A percentile compares a stretch with the other conserved stretches of the same genome.
Evolutionary conservation across 2,888 invertebrate species (phyloP).

Genomic region (Lacanobia wlatinum): DNA sequence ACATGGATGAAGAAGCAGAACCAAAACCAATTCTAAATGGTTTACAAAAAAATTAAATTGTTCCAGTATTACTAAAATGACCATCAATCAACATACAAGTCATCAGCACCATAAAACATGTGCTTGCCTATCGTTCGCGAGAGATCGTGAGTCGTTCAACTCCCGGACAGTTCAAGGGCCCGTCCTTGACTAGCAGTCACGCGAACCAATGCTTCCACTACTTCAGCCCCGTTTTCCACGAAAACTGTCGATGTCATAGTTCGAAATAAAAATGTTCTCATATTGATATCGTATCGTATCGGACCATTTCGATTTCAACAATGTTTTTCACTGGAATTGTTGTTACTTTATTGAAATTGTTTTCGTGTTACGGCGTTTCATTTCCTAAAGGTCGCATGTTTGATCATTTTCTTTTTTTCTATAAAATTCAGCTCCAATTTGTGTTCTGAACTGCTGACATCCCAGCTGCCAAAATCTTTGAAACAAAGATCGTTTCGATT

Average conservation of each 20-base stretch:
- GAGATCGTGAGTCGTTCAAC: slow-evolving; percentile 67
- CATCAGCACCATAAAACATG: slow-evolving; percentile 34
- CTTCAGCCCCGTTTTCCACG: slow-evolving; percentile 68
- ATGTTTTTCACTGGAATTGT: slow-evolving; percentile 41
- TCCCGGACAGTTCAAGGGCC: slow-evolving; percentile 72
- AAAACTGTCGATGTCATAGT: slow-evolving; percentile 66
- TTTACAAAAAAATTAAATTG: background rate
- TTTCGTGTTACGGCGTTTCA: background rate
- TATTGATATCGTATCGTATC: slow-evolving; percentile 46
- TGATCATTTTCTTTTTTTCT: background rate
- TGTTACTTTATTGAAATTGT: slow-evolving; percentile 16
- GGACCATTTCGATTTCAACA: slow-evolving; percentile 39
- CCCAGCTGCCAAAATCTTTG: background rate
- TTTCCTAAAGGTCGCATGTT: slow-evolving; percentile 9
- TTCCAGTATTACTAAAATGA: slow-evolving; percentile 9
- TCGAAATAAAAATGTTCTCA: slow-evolving; percentile 63
- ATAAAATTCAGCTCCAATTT: background rate
- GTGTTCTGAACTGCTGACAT: background rate
- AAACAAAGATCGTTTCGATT: slow-evolving; percentile 30
- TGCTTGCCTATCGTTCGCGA: slow-evolving; percentile 47
- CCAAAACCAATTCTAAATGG: background rate
- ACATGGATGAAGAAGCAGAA: background rate
- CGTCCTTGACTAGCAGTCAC: slow-evolving; percentile 68
- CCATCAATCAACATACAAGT: slow-evolving; percentile 32
- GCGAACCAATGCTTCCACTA: slow-evolving; percentile 67